A percentile compares a stretch with the other conserved stretches of the same genome.
These are phyloP conservation scores for Lepisosteus osseus DNA, from an alignment of 2,113 vertebrate genomes.

Conservation along the genomic window DNA sequence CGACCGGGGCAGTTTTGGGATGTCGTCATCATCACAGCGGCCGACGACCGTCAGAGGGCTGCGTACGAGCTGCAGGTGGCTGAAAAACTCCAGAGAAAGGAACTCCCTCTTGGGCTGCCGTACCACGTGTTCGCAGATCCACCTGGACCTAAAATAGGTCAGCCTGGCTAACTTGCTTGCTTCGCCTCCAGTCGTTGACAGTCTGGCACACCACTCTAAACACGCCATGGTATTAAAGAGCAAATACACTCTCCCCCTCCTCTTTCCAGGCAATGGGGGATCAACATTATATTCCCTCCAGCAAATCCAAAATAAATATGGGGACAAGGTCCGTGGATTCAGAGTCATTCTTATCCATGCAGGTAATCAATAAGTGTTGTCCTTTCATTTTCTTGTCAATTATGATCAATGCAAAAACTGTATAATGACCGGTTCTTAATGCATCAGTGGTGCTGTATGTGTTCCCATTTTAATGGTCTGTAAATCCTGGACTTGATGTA, in stretches of 20 bases:
- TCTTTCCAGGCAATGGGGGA: constrained; percentile 84
- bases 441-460: too few relatives aligned
- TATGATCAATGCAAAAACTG: too few relatives aligned
- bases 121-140: constrained; percentile 85
- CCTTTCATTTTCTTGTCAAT: constrained; percentile 1
- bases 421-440: too few relatives aligned
- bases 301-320: constrained; percentile 70
- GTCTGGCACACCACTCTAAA: neutral
- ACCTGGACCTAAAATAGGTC: constrained; percentile 80
- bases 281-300: constrained; percentile 80
- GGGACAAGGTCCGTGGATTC: constrained; percentile 65
- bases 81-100: constrained; percentile 68
- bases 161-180: constrained; percentile 13
- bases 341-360: constrained; percentile 87
- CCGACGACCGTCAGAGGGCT: constrained; percentile 73
- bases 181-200: neutral
- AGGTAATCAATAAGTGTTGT: constrained; percentile 59
- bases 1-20: constrained; percentile 77
- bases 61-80: constrained; percentile 77
- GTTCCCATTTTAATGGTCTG: too few relatives aligned
- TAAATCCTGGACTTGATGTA: too few relatives aligned
- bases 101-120: constrained; percentile 70
- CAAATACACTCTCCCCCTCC: constrained; percentile 6
- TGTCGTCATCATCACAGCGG: constrained; percentile 78
- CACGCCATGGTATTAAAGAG: neutral